A percentile compares a stretch with the other conserved stretches of the same genome.
phyloP scores from a whole-genome alignment of 2,888 invertebrate genomes.

The Dicranocentrus wangi region DNA sequence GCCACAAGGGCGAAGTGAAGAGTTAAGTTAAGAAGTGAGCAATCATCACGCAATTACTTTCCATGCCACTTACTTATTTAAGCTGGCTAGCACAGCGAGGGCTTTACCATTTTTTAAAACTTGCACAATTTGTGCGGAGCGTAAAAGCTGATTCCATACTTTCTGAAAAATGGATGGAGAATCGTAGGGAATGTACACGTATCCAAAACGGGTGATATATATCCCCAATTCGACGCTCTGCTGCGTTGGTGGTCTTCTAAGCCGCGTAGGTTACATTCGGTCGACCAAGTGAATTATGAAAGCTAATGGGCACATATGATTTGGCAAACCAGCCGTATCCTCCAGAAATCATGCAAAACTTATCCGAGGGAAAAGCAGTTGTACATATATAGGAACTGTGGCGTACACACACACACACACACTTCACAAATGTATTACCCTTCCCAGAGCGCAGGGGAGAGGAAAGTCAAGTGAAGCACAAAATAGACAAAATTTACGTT shows the following conservation, averaged over 20 bases:
- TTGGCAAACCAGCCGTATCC: conserved; percentile 55
- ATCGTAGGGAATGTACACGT: too few species aligned
- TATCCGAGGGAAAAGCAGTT: not conserved
- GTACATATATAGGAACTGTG: too few species aligned
- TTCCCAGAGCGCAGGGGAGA: conserved; percentile 1
- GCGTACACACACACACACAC: not conserved
- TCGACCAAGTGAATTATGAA: conserved; percentile 56
- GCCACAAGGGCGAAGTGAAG: conserved; percentile 52
- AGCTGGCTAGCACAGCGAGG: not conserved
- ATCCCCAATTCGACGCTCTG: too few species aligned
- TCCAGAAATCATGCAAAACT: conserved; percentile 50
- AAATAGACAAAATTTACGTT: conserved; percentile 50
- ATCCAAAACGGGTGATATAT: too few species aligned
- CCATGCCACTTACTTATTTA: conserved; percentile 54
- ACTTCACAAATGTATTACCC: too few species aligned
- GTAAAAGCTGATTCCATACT: too few species aligned
- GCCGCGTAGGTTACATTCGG: too few species aligned
- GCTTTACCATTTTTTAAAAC: not conserved
- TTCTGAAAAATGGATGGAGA: too few species aligned
- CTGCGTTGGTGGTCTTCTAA: too few species aligned
- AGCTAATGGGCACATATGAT: conserved; percentile 60
- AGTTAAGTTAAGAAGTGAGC: conserved; percentile 58
- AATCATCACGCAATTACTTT: conserved; percentile 69
- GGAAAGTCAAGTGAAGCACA: conserved; percentile 51
- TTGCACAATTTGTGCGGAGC: too few species aligned